Evolutionary conservation across 2,113 vertebrate genomes (phyloP).

Genomic region (Peromyscus leucopus): DNA sequence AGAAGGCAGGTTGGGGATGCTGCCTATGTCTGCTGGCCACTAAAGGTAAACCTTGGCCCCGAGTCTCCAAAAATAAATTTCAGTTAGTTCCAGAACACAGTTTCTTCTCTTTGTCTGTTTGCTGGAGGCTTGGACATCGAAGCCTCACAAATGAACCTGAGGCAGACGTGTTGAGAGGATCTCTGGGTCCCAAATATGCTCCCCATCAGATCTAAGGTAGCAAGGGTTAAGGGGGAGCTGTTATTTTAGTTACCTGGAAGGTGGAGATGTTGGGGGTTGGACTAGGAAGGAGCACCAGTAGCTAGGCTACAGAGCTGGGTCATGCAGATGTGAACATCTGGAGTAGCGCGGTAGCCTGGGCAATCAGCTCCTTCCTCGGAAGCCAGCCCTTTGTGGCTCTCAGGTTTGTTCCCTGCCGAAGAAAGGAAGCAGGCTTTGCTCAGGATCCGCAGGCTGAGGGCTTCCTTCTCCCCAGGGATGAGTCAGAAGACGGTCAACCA

Average conservation of each 20-base stretch:
- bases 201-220: not conserved
- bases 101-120: conserved; percentile 17
- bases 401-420: not conserved
- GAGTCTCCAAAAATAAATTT: conserved; percentile 57
- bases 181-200: not conserved
- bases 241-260: not conserved
- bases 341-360: not conserved
- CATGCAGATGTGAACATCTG: not conserved
- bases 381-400: not conserved
- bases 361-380: not conserved
- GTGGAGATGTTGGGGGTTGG: not conserved
- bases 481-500: not conserved
- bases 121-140: not conserved
- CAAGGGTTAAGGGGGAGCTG: not conserved
- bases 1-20: not conserved
- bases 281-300: no score
- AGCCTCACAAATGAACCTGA: not conserved
- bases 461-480: not conserved
- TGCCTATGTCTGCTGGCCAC: not conserved
- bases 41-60: not conserved
- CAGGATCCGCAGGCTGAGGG: not conserved
- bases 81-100: not conserved
- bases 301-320: not conserved
- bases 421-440: not conserved
- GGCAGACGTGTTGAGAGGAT: not conserved